Evolutionary conservation across 2,888 invertebrate species (phyloP).

Genomic region (Lamellibrachia satsuma): DNA sequence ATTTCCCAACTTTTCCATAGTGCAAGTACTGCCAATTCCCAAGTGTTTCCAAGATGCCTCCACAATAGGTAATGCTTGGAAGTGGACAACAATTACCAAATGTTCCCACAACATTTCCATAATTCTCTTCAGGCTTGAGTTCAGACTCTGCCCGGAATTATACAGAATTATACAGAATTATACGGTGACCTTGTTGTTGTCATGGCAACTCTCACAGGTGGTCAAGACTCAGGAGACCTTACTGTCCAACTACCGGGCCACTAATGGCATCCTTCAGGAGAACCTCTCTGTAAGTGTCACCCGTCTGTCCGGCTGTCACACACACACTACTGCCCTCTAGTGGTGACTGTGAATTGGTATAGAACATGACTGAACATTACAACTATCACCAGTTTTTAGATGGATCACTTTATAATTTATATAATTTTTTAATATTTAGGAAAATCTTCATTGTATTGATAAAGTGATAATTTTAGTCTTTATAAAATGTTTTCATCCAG

Average conservation of each 20-base stretch:
- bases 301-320: background rate
- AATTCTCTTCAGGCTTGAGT: too few relatives aligned
- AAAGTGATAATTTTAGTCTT: background rate
- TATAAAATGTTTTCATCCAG: background rate
- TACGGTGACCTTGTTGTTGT: constrained; percentile 20
- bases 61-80: too few relatives aligned
- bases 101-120: too few relatives aligned
- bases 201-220: constrained; percentile 45
- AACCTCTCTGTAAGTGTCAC: constrained; percentile 53
- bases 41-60: too few relatives aligned
- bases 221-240: constrained; percentile 55
- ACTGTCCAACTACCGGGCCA: constrained; percentile 56
- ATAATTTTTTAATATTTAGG: background rate
- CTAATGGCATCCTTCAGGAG: constrained; percentile 55
- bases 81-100: too few relatives aligned
- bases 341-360: background rate
- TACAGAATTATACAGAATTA: background rate
- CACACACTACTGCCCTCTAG: background rate
- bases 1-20: too few relatives aligned
- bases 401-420: background rate
- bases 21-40: too few relatives aligned
- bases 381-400: background rate
- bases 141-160: background rate
- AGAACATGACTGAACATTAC: background rate
- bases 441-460: background rate